Evolutionary conservation across 2,797 vertebrate species (phyloP).

Genomic region (Gymnoscopelus braueri): DNA sequence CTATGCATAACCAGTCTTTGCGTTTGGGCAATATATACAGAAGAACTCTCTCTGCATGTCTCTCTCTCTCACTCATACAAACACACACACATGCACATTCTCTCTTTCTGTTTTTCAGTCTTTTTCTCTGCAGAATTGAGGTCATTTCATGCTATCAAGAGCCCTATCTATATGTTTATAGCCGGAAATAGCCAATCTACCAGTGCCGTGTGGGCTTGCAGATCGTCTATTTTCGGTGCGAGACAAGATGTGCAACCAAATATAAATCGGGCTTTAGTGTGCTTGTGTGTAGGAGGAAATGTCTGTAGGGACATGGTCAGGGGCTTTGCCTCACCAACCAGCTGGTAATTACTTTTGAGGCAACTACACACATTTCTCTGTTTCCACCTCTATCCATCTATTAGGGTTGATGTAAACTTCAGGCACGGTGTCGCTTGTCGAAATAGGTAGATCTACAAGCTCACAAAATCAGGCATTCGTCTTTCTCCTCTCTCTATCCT

Average conservation of each 20-base stretch:
- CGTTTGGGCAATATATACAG: slow-evolving; percentile 9
- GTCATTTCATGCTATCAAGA: neutral
- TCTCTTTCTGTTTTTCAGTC: neutral
- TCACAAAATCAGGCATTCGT: too few species aligned
- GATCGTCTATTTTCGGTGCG: too few species aligned
- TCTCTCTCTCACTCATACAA: neutral
- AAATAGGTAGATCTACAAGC: too few species aligned
- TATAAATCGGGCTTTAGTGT: neutral
- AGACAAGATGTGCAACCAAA: too few species aligned
- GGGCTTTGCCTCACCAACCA: neutral
- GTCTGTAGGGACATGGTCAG: neutral
- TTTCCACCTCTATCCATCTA: neutral
- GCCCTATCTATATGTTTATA: neutral
- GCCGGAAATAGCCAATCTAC: too few species aligned
- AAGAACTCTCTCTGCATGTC: neutral
- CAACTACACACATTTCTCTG: neutral
- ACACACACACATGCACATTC: neutral
- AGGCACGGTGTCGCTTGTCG: too few species aligned
- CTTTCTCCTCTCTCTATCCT: neutral
- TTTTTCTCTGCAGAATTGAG: neutral
- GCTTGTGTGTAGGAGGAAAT: slow-evolving; percentile 9
- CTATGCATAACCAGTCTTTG: slow-evolving; percentile 2
- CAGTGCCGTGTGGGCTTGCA: too few species aligned
- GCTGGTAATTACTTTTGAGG: slow-evolving; percentile 1
- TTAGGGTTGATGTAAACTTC: too few species aligned